Conservation (phyloP, 2,797 vertebrate species). For the Gobio occitaniae region DNA sequence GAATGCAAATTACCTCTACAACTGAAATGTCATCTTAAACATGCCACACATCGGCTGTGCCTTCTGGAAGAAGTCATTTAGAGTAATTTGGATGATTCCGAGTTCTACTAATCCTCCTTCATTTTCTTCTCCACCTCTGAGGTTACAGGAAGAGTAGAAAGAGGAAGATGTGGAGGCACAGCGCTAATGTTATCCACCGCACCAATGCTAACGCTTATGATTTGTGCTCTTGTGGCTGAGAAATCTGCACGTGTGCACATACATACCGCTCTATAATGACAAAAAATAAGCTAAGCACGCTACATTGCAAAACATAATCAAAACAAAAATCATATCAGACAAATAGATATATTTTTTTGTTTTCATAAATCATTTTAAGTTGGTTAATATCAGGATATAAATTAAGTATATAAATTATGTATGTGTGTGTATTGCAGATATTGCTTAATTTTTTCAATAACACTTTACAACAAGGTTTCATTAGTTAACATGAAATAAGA, state of each 20-base stretch:
- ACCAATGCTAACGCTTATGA: not conserved
- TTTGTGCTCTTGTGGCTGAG: conserved; percentile 1
- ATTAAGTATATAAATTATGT: not conserved
- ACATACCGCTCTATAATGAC: not conserved
- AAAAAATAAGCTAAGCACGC: not conserved
- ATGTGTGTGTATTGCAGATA: too few relatives aligned
- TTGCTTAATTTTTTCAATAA: too few relatives aligned
- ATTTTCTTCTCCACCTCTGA: conserved; percentile 93
- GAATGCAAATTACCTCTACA: conserved; percentile 99
- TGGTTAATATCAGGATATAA: not conserved
- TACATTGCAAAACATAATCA: not conserved
- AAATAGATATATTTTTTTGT: not conserved
- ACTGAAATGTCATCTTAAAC: conserved; percentile 99
- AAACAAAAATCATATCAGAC: not conserved
- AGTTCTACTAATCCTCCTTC: conserved; percentile 96
- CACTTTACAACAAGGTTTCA: too few relatives aligned
- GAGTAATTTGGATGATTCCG: conserved; percentile 97
- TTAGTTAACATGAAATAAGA: too few relatives aligned
- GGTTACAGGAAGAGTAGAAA: conserved; percentile 79
- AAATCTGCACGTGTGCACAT: not conserved
- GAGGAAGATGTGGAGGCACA: conserved; percentile 26
- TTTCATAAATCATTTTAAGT: not conserved
- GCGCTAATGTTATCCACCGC: conserved; percentile 1
- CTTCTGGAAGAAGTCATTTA: conserved; percentile 94
- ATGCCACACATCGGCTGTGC: conserved; percentile 88